Evolutionary conservation across 2,888 invertebrate species (phyloP), one percentile per base, ranked within the genome.

Genomic region (Meta bourneti): DNA sequence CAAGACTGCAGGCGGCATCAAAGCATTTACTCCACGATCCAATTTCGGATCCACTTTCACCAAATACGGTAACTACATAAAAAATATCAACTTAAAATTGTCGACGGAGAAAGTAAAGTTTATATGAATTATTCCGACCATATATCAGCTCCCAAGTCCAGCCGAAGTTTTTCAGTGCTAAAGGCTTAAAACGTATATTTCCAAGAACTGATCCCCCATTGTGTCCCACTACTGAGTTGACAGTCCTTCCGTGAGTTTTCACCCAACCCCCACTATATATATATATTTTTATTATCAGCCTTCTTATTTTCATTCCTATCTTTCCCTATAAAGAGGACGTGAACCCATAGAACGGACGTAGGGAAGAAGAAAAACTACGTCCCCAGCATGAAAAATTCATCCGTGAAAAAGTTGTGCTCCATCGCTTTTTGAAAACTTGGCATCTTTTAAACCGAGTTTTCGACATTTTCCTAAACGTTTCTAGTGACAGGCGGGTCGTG

Each of bases 361-460:
- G 13, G 52, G 5, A 69, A 77, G 52, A 77, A 80, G 72, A 75
- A 49, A 49, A 69, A 88, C 48, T 48, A 34, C 9, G 20, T 51
- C 48, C 48, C 70, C 48, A 71, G 79, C 81, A 91, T 91, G 91
- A 91, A 91, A 91, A 91, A 91, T 91, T 91, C 86, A 91, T 91
- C 82, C 82, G 81, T 20, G 72, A 81, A 71, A 91, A 91, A 81
- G 91, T 91, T 91, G 81, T 86, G 91, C 91, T 82, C 81, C 91
- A 86, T 81, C 86, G 91, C 91, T 86, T 91, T 91, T 91, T 91
- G 91, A 91, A 87, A 91, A 91, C 91, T 86, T 86, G 91, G 86
- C 86, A 91, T 86, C 86, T 86, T 86, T 86, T 91, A 91, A 91
- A 86, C 75, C 85, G 20, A 34, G 74, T 91, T 91, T 81, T 91